A percentile compares a stretch with the other conserved stretches of the same genome.
Evolutionary conservation across 2,113 vertebrate species (phyloP).

Genomic region (Tragelaphus buxtoni): DNA sequence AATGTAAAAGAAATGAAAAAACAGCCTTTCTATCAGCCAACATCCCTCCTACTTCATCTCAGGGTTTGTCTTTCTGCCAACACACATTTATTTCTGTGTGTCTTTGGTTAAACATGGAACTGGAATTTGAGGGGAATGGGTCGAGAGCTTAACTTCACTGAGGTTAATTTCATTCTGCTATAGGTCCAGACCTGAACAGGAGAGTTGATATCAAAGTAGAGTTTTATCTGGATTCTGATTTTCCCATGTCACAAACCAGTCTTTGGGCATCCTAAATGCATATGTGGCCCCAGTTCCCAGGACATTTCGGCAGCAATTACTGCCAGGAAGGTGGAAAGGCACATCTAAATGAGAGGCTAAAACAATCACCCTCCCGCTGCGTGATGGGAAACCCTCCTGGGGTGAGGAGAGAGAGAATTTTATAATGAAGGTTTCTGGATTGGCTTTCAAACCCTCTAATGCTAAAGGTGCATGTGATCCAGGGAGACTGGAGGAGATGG

Average conservation of each 20-base stretch:
- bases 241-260: background rate
- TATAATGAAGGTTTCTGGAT: background rate
- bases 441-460: background rate
- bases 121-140: slow-evolving; percentile 45
- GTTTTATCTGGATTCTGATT: background rate
- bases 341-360: background rate
- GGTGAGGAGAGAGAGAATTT: background rate
- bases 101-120: slow-evolving; percentile 61
- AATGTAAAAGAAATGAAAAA: slow-evolving; percentile 62
- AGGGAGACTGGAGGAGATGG: background rate
- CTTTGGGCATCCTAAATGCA: background rate
- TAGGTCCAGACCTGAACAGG: background rate
- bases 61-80: slow-evolving; percentile 55
- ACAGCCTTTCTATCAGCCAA: slow-evolving; percentile 60
- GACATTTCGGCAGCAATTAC: background rate
- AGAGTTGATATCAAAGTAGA: background rate
- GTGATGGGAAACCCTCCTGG: background rate
- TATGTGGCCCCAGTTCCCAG: background rate
- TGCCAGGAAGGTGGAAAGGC: background rate
- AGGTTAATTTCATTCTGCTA: background rate
- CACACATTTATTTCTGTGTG: slow-evolving; percentile 10
- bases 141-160: background rate
- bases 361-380: background rate
- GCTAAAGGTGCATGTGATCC: background rate
- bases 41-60: slow-evolving; percentile 61